A percentile compares a stretch with the other conserved stretches of the same genome.
Evolutionary conservation across 2,888 invertebrate species (phyloP).

Genomic region (Leucophenga montana): DNA sequence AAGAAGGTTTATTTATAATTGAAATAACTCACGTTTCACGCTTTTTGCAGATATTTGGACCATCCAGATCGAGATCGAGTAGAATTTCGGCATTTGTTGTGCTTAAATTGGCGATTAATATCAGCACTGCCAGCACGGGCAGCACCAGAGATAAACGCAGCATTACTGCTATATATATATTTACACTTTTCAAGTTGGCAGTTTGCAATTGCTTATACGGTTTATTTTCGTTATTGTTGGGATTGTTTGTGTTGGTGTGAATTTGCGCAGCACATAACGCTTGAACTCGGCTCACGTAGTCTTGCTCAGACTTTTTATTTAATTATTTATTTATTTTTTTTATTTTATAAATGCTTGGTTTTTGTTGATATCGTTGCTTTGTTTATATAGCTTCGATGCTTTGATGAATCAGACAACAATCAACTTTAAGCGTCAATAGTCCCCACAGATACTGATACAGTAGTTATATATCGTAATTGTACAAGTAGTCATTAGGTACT

Average conservation of each 20-base stretch:
- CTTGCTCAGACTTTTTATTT: neutral
- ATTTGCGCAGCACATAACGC: neutral
- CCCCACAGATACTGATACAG: neutral
- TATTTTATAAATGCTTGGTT: neutral
- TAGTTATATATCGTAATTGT: neutral
- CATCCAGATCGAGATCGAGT: slow-evolving; percentile 74
- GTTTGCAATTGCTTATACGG: slow-evolving; percentile 13
- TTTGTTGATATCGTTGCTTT: neutral
- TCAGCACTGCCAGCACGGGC: slow-evolving; percentile 32
- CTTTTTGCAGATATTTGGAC: slow-evolving; percentile 85
- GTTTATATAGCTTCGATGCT: neutral
- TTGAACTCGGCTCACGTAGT: neutral
- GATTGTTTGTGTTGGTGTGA: neutral
- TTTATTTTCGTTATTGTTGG: slow-evolving; percentile 15
- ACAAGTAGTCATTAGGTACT: neutral
- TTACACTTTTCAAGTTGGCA: slow-evolving; percentile 26
- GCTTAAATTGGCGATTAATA: slow-evolving; percentile 39
- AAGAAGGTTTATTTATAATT: neutral
- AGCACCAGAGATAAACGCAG: slow-evolving; percentile 23
- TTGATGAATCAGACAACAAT: too few relatives aligned
- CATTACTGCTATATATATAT: slow-evolving; percentile 34
- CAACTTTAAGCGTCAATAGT: neutral
- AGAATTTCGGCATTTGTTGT: slow-evolving; percentile 37
- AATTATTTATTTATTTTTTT: slow-evolving; percentile 1
- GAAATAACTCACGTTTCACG: slow-evolving; percentile 81